Conservation (phyloP, 1,140 invertebrate species). For the Hormaphis cornu region DNA sequence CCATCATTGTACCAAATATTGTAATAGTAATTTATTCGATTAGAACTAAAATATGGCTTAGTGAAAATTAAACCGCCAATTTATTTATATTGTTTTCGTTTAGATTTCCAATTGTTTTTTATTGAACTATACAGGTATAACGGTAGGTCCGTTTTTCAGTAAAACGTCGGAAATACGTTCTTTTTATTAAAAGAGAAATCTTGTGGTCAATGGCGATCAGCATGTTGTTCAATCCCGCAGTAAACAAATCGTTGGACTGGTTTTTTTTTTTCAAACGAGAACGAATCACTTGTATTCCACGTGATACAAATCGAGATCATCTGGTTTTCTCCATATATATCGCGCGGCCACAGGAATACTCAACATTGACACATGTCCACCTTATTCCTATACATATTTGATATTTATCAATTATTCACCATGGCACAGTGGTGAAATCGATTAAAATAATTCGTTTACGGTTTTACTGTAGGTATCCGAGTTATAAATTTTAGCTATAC, state of each 20-base stretch:
- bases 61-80: no score
- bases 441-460: no score
- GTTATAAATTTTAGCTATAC: no score
- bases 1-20: no score
- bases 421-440: no score
- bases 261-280: slow-evolving; percentile 23
- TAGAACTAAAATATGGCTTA: no score
- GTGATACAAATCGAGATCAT: slow-evolving; percentile 17
- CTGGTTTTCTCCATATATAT: slow-evolving; percentile 6
- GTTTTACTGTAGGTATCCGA: no score
- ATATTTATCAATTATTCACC: not conserved
- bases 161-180: not conserved
- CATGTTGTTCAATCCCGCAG: slow-evolving; percentile 4
- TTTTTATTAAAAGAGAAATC: slow-evolving; percentile 10
- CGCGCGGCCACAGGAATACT: not conserved
- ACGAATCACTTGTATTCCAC: not conserved
- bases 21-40: no score
- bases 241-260: slow-evolving; percentile 16
- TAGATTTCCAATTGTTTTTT: not conserved
- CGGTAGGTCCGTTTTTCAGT: not conserved
- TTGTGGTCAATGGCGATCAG: not conserved
- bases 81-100: not conserved
- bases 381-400: no score
- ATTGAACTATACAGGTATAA: no score
- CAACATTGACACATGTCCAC: not conserved